These are phyloP conservation scores for Neodiprion fabricii DNA, from an alignment of 1,140 invertebrate genomes.

Conservation along the genomic window DNA sequence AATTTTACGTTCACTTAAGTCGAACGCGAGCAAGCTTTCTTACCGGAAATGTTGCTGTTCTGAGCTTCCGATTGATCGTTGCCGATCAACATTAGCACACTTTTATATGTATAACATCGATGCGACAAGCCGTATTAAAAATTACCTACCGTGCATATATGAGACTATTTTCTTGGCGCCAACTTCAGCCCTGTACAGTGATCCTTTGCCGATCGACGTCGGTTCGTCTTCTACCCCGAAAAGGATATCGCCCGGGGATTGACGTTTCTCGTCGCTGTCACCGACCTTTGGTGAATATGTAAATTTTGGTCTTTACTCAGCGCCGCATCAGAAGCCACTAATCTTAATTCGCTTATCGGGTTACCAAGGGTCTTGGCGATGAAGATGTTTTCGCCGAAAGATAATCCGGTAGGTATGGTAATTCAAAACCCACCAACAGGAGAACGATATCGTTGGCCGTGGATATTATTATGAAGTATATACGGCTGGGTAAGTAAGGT, in stretches of 20 bases:
- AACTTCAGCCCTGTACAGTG: background rate
- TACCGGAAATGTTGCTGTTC: background rate
- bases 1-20: background rate
- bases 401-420: constrained; percentile 57
- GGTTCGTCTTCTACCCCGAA: background rate
- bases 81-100: background rate
- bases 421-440: constrained; percentile 42
- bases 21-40: background rate
- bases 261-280: constrained; percentile 34
- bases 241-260: background rate
- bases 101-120: background rate
- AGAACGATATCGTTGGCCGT: constrained; percentile 29
- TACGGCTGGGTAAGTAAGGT: constrained; percentile 42
- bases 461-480: constrained; percentile 33
- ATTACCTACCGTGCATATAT: background rate
- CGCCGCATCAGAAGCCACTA: constrained; percentile 53
- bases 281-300: constrained; percentile 41
- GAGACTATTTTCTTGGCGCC: background rate
- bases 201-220: background rate
- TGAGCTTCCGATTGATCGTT: background rate
- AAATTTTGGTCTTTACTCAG: constrained; percentile 53
- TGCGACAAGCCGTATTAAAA: background rate
- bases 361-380: constrained; percentile 45
- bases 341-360: constrained; percentile 60
- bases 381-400: constrained; percentile 53